A percentile compares a stretch with the other conserved stretches of the same genome.
Conservation (phyloP, 2,888 invertebrate genomes). For the Pandemis corylana region DNA sequence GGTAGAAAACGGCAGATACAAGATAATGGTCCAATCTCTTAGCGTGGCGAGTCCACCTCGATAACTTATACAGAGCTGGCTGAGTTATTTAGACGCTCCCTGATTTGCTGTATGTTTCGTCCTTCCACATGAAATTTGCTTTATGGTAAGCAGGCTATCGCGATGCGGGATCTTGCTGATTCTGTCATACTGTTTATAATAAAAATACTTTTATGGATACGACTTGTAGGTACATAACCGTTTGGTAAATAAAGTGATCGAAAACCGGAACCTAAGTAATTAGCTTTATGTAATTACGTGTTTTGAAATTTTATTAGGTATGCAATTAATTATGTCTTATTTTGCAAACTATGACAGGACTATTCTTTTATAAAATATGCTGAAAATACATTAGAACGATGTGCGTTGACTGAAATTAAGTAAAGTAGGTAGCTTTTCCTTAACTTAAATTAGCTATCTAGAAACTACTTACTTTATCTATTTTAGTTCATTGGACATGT, state of each 20-base stretch:
- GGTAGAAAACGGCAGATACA: slow-evolving; percentile 69
- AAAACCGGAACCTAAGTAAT: too few relatives aligned
- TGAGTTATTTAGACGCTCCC: slow-evolving; percentile 45
- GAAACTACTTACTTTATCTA: too few relatives aligned
- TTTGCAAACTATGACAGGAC: too few relatives aligned
- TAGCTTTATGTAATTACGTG: not conserved
- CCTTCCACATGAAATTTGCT: slow-evolving; percentile 54
- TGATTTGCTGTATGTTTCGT: slow-evolving; percentile 54
- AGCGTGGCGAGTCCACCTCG: slow-evolving; percentile 62
- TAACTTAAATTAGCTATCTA: too few relatives aligned
- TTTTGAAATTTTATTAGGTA: not conserved
- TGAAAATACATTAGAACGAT: not conserved
- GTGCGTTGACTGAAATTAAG: too few relatives aligned
- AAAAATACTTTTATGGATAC: slow-evolving; percentile 22
- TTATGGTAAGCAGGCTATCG: slow-evolving; percentile 56
- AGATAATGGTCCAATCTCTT: slow-evolving; percentile 79
- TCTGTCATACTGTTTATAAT: slow-evolving; percentile 37
- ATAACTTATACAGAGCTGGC: slow-evolving; percentile 57
- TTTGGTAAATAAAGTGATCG: not conserved
- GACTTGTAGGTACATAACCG: not conserved
- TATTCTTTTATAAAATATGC: not conserved
- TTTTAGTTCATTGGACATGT: not conserved
- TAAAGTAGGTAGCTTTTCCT: too few relatives aligned
- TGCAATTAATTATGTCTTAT: too few relatives aligned
- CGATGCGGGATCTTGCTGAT: slow-evolving; percentile 53